Percentiles rank a stretch among this genome's conserved stretches.
phyloP scores from a whole-genome alignment of 2,888 invertebrate genomes.

The Ditula angustiorana region DNA sequence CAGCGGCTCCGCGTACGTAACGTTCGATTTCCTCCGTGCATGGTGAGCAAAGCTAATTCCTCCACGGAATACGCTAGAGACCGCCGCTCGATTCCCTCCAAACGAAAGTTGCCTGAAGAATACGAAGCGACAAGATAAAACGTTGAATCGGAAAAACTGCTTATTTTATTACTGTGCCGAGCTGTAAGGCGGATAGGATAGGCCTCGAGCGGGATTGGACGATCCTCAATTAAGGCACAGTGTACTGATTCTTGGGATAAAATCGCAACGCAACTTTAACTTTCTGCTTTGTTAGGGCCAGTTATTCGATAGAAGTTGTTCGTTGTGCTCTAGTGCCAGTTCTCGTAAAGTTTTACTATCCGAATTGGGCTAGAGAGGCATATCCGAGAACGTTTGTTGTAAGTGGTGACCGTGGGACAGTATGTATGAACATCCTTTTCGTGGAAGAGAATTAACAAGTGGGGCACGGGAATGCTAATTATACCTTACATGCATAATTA shows the following conservation, averaged over 20 bases:
- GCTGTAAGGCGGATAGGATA: slow-evolving; percentile 69
- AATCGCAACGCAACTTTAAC: slow-evolving; percentile 26
- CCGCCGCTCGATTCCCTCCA: slow-evolving; percentile 64
- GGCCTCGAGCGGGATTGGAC: slow-evolving; percentile 59
- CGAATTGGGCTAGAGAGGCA: slow-evolving; percentile 23
- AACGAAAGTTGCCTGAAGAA: slow-evolving; percentile 69
- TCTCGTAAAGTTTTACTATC: slow-evolving; percentile 12
- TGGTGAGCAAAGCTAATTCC: slow-evolving; percentile 59
- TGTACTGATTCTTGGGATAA: slow-evolving; percentile 31
- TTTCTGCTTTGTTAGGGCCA: slow-evolving; percentile 1
- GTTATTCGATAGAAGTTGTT: background rate
- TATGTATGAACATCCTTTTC: slow-evolving; percentile 28
- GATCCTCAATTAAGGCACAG: slow-evolving; percentile 38
- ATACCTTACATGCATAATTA: slow-evolving; percentile 32
- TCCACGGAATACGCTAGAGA: slow-evolving; percentile 60
- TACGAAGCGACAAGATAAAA: slow-evolving; percentile 79
- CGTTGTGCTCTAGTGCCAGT: background rate
- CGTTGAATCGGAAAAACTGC: slow-evolving; percentile 81
- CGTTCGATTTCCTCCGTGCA: slow-evolving; percentile 22
- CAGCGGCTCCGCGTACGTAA: background rate
- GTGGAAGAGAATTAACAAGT: slow-evolving; percentile 27
- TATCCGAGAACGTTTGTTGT: slow-evolving; percentile 18
- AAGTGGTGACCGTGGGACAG: slow-evolving; percentile 20
- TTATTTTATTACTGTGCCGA: slow-evolving; percentile 77
- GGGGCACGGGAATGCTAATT: slow-evolving; percentile 24